Base-by-base conservation (phyloP, 2,113 vertebrate genomes). In the Pseudopodoces humilis region DNA sequence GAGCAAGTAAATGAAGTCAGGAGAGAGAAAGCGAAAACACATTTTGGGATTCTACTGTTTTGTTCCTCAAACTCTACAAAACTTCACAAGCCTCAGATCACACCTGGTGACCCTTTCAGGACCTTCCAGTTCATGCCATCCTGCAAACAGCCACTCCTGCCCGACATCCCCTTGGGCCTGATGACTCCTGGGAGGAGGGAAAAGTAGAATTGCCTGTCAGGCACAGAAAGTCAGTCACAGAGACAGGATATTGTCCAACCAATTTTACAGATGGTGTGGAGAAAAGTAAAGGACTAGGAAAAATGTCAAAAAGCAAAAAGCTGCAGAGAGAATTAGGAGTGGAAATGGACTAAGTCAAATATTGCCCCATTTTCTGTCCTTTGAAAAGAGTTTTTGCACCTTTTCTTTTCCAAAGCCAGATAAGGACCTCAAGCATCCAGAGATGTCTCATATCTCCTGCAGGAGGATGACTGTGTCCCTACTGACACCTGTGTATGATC, bases 1-100 rank as follows among this genome's bases (percentile, higher is more conserved):
- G 90, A 96, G 92, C 79, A 91, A 86, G 89, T 72, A 94, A 95
- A 91, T 86, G 80, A 88, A 93, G 71, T 1, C 39, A 55, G 37
- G n/a, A 92, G 91, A 82, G 59, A 79, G 88, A 94, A 91, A 88
- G 90, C 22, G 20, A 74, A 89, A 93, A 35, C 22, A 46, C 28
- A 44, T 33, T 87, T 91, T 43, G 15, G 15, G 15, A 13, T 93
- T 89, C 67, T 64, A 33, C 68, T 27, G 23, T 67, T 96, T 76
- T 63, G 30, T 79, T 92, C 65, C 35, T 91, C 47, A 91, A 93
- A 76, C 75, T n/a, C 65, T 69, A 71, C 14, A 41, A 62, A 80
- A 58, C 35, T 83, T 80, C 52, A 69, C 44, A 86, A 88, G 44
- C 16, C 46, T 87, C 72, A 33, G 52, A 28, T 92, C 65, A 72